Percentiles rank a stretch among this genome's conserved stretches.
These are phyloP conservation scores for Acridotheres tristis DNA, from an alignment of 2,797 vertebrate species.

Conservation along the genomic window DNA sequence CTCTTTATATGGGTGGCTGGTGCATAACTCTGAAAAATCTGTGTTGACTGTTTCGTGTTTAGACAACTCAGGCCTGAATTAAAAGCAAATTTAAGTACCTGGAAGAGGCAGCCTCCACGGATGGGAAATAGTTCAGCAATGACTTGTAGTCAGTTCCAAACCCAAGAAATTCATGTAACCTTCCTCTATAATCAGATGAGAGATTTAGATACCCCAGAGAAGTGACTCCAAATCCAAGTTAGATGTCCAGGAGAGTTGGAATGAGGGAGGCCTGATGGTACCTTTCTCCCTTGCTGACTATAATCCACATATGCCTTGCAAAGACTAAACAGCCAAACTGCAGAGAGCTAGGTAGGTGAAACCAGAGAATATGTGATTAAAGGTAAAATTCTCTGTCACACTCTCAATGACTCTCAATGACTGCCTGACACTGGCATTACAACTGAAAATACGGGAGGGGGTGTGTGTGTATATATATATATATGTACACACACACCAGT, in stretches of 20 bases:
- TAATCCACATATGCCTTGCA: background rate
- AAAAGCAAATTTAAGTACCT: background rate
- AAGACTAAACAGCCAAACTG: background rate
- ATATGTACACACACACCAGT: background rate
- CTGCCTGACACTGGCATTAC: background rate
- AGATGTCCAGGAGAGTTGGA: background rate
- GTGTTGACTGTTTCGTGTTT: background rate
- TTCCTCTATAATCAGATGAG: background rate
- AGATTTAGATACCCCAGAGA: background rate
- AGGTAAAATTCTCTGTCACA: background rate
- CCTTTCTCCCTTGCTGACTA: background rate
- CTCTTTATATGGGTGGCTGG: background rate
- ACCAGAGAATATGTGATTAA: background rate
- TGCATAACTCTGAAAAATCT: background rate
- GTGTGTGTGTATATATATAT: background rate
- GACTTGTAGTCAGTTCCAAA: background rate
- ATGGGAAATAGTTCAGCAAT: background rate
- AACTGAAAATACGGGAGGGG: background rate
- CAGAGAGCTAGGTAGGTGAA: background rate
- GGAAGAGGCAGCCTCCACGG: background rate
- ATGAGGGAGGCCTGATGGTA: background rate
- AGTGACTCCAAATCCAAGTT: background rate
- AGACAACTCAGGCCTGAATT: background rate
- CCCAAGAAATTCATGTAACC: background rate
- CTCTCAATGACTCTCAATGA: background rate